These are phyloP conservation scores for Sinohyriopsis cumingii DNA, from an alignment of 2,888 invertebrate genomes.

Conservation along the genomic window DNA sequence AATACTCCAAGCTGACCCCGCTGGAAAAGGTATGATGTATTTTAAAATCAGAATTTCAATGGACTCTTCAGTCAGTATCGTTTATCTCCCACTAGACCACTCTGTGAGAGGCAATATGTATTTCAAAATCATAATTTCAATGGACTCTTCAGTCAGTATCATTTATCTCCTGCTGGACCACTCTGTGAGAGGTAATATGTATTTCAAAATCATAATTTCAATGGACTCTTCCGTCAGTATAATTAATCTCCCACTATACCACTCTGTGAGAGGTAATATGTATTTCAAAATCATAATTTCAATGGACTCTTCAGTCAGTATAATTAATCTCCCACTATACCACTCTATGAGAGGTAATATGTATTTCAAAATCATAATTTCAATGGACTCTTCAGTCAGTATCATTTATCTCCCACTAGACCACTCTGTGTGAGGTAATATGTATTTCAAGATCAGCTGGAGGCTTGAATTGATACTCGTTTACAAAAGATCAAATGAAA, in stretches of 20 bases:
- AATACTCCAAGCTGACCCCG: slow-evolving; percentile 89
- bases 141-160: not conserved
- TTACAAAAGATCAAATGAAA: no score
- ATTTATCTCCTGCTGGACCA: slow-evolving; percentile 79
- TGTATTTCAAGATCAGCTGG: not conserved
- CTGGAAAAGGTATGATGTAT: slow-evolving; percentile 70
- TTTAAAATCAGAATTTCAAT: not conserved
- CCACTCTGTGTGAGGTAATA: slow-evolving; percentile 78
- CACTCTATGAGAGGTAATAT: slow-evolving; percentile 77
- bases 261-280: slow-evolving; percentile 75
- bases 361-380: slow-evolving; percentile 1
- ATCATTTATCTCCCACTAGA: slow-evolving; percentile 76
- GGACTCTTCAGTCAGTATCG: not conserved
- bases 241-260: slow-evolving; percentile 79
- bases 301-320: not conserved
- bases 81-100: slow-evolving; percentile 81
- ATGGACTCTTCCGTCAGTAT: not conserved
- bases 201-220: not conserved
- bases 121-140: not conserved
- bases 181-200: slow-evolving; percentile 75
- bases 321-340: slow-evolving; percentile 78
- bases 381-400: not conserved
- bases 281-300: not conserved
- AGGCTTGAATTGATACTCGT: no score
- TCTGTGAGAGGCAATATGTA: slow-evolving; percentile 73